Conservation (phyloP, 2,797 vertebrate species). For the Helostoma temminkii region DNA sequence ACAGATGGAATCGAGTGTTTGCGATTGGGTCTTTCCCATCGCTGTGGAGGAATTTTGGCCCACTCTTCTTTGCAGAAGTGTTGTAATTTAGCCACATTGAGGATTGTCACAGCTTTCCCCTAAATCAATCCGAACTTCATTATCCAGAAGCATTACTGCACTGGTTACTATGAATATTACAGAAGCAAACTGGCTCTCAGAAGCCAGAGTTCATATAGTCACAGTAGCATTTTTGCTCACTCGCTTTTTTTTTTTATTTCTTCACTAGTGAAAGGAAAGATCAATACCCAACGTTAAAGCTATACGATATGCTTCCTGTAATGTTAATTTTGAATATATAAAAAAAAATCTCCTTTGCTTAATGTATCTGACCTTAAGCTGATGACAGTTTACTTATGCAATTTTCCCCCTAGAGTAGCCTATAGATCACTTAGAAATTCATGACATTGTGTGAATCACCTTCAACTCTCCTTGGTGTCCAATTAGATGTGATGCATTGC, state of each 20-base stretch:
- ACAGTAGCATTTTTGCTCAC: not conserved
- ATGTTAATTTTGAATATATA: conserved; percentile 1
- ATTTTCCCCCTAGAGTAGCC: conserved; percentile 5
- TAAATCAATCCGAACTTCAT: no score
- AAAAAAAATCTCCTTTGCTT: not conserved
- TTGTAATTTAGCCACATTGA: no score
- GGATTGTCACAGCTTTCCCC: not conserved
- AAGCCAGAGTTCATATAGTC: not conserved
- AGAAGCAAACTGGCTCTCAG: no score
- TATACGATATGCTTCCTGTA: not conserved
- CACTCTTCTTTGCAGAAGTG: no score
- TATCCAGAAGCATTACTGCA: not conserved
- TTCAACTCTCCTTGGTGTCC: conserved; percentile 52
- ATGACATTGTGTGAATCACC: conserved; percentile 30
- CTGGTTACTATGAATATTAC: not conserved
- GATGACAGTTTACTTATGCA: not conserved
- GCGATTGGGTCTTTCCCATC: no score
- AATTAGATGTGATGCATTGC: conserved; percentile 54
- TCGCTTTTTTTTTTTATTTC: not conserved
- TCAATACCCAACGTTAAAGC: not conserved
- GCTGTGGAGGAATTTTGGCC: no score
- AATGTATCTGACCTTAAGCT: not conserved
- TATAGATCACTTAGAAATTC: conserved; percentile 4
- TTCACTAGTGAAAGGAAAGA: not conserved
- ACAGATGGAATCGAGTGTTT: no score